Base-by-base conservation (phyloP, 2,113 vertebrate species). In the Rousettus leschenaultii region DNA sequence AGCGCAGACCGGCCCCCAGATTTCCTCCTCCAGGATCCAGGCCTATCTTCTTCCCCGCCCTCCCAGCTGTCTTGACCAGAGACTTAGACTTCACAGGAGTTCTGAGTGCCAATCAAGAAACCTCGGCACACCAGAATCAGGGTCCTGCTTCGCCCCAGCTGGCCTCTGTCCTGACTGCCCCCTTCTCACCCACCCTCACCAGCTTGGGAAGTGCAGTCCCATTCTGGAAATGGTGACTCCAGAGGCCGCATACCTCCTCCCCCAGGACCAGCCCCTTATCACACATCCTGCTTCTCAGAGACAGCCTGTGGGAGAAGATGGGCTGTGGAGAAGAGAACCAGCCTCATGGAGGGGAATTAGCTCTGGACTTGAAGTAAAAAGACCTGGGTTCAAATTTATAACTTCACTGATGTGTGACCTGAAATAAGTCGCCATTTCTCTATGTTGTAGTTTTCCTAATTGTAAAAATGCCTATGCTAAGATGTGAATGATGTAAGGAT, bases 131-230 rank as follows among this genome's bases (percentile, higher is more conserved):
- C 13, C 38, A 70, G 61, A 26, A 6, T 40, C 21, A 9, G 14
- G 9, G 14, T 1, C 9, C 3, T 65, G 19, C 30, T 7, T 82
- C 22, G 35, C 33, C 21, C 33, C 7, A 2, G 0, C 11, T 14
- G 53, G 9, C 51, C 38, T 57, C 45, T 65, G 48, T 21, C 53
- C 12, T 10, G 33, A 35, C 12, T 2, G 9, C 1, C 35, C 19
- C 19, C 15, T 40, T 26, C 14, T 79, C 13, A 48, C 14, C 19
- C 21, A n/a, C 38, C 35, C 33, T 75, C 8, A 1, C 79, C 55
- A 8, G 79, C 19, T 51, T n/a, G 8, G 28, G 28, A 33, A 57
- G 51, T 11, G 4, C 0, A 0, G 10, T 16, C 57, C 51, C 22
- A 13, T 45, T 77, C 85, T 61, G 15, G 28, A 55, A 95, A 55